Base-by-base conservation (phyloP, 2,888 invertebrate genomes). In the Minunthozetes semirufus region DNA sequence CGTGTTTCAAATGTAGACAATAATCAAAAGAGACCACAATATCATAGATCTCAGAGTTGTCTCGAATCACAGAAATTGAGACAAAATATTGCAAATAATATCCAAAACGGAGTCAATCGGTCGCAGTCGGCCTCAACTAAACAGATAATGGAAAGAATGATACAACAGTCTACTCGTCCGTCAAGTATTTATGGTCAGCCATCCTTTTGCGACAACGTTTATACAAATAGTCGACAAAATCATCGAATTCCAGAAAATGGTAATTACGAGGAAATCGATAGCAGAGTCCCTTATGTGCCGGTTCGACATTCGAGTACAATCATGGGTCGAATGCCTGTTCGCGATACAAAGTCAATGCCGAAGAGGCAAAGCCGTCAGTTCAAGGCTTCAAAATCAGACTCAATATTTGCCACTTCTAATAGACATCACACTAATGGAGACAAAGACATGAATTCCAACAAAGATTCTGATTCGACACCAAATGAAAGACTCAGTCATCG, bases 161-260 rank as follows among this genome's bases (percentile, higher is more conserved):
- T 63, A 63, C 74, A 75, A 27, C 76, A 73, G 48, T 72, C 61
- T 8, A 75, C 74, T 48, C 70, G 78, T 42, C 78, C 78, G 4
- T 75, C 75, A 19, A 78, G 77, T 70, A 76, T 77, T 13, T 77
- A 77, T 50, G 78, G 77, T 19, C 78, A 76, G 56, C 74, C 77
- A 19, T 50, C 71, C 4, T 46, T 77, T 42, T 29, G 63, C n/a
- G 61, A 56, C 29, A 82, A 78, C 5, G 17, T 29, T 3, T 63
- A 11, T 13, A 33, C 33, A n/a, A 63, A n/a, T 33, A 63, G 33
- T 33, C 25, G 61, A 33, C 29, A 15, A 13, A 63, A 63, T 17
- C 61, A 63, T 33, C 29, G 61, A 5, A 15, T 63, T n/a, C 11
- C 61, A 63, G 33, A 27, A 17, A 22, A 68, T 42, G 61, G 53